Evolutionary conservation across 2,888 invertebrate species (phyloP), one percentile per base, ranked within the genome.

Genomic region (Rhaphigaster nebulosa): DNA sequence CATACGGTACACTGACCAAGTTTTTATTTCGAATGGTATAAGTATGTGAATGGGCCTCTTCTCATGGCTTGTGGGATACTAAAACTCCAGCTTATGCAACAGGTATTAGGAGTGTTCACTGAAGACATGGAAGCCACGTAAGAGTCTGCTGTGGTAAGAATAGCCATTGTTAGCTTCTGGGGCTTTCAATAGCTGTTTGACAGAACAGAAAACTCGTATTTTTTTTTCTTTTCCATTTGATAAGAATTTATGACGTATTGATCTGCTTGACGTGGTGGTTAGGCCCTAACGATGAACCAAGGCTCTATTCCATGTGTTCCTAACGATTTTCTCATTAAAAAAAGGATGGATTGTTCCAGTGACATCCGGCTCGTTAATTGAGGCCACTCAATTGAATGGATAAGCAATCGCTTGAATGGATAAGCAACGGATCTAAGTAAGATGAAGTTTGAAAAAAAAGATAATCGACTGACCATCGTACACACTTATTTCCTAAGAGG

Each of bases 91-190:
- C 20, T 76, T 76, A 76, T 15, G 70, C 70, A 76, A 76, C 20
- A 38, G 38, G 70, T 76, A 76, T 76, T 20, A 76, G 8, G 34
- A 20, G 34, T 38, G 70, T 38, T 76, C 70, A 20, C 20, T 76
- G 70, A 76, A 76, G 70, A 76, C 70, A 38, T 38, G 29, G 20
- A 76, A 76, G 34, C 70, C 70, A 76, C 70, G 70, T 76, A 76
- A 76, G 34, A 76, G 70, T 20, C n/a, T n/a, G 15, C 38, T 76
- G 70, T 38, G 70, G 70, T 76, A 76, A 76, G 70, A 76, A 76
- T 38, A 8, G 70, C 70, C 29, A 76, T 76, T 76, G 70, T 34
- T 38, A 76, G 70, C 20, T 38, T 38, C 20, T 26, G 34, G 20
- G 20, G 38, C 10, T 65, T 65, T 76, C 70, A 76, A 76, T 76